phyloP scores from a whole-genome alignment of 2,797 vertebrate genomes.

The Hippopotamyrus pictus region DNA sequence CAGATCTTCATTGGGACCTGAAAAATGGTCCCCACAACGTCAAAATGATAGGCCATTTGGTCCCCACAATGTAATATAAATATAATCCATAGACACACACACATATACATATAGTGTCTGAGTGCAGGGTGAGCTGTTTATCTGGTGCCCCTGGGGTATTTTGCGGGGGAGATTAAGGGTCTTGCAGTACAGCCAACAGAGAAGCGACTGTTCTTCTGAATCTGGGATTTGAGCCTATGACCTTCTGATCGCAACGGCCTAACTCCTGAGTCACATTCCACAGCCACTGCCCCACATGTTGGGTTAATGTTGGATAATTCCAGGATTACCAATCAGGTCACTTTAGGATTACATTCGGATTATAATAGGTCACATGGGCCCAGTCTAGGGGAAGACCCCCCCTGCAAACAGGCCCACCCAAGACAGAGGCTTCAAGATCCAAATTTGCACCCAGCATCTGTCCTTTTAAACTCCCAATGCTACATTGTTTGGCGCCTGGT shows the following conservation, averaged over 20 bases:
- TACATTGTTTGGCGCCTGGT: not conserved
- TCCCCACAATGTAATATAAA: not conserved
- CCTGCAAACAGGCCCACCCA: not conserved
- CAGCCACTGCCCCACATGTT: not conserved
- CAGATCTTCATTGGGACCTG: no score
- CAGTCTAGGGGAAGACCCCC: not conserved
- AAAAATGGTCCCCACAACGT: not conserved
- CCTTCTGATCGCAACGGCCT: not conserved
- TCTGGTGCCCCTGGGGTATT: not conserved
- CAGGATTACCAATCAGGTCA: conserved; percentile 28
- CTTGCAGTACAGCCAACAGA: not conserved
- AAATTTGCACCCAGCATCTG: not conserved
- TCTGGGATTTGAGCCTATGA: not conserved
- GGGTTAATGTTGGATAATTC: not conserved
- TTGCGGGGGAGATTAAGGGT: not conserved
- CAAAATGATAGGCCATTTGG: not conserved
- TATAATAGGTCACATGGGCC: not conserved
- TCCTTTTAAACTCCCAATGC: not conserved
- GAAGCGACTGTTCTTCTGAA: not conserved
- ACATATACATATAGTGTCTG: not conserved
- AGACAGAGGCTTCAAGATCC: not conserved
- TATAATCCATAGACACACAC: not conserved
- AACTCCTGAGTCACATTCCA: not conserved
- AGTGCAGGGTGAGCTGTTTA: not conserved
- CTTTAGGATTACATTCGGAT: not conserved